A percentile compares a stretch with the other conserved stretches of the same genome.
Evolutionary conservation across 2,113 vertebrate genomes (phyloP).

Genomic region (Malurus elegans): DNA sequence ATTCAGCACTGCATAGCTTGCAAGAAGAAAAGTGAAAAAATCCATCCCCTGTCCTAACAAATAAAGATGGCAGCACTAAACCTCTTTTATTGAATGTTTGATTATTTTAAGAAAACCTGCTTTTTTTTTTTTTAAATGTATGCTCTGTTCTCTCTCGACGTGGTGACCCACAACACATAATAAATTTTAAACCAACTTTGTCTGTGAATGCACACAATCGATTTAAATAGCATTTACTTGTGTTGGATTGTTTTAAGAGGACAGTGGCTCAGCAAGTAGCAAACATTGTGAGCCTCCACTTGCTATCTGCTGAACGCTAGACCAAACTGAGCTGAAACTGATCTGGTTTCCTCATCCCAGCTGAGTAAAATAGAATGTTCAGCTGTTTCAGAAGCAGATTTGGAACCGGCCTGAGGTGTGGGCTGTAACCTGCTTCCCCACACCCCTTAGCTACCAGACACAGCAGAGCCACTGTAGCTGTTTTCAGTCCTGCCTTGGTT

Average conservation of each 20-base stretch:
- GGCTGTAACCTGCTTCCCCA: neutral
- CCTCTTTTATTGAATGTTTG: neutral
- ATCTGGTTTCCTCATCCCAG: neutral
- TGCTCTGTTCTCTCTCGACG: constrained; percentile 26
- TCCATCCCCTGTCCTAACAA: neutral
- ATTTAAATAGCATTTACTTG: constrained; percentile 21
- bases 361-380: neutral
- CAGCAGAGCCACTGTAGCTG: neutral
- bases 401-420: neutral
- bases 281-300: neutral
- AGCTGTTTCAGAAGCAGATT: neutral
- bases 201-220: neutral
- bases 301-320: neutral
- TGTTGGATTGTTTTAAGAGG: neutral
- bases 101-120: constrained; percentile 47
- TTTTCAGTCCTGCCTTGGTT: neutral
- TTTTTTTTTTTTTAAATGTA: constrained; percentile 50
- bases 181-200: constrained; percentile 63
- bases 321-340: neutral
- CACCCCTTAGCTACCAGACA: neutral
- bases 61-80: neutral
- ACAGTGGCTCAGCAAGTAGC: neutral
- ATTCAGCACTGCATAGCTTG: neutral
- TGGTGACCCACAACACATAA: neutral
- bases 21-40: neutral